Evolutionary conservation across 2,113 vertebrate genomes (phyloP).

Genomic region (Malurus elegans): DNA sequence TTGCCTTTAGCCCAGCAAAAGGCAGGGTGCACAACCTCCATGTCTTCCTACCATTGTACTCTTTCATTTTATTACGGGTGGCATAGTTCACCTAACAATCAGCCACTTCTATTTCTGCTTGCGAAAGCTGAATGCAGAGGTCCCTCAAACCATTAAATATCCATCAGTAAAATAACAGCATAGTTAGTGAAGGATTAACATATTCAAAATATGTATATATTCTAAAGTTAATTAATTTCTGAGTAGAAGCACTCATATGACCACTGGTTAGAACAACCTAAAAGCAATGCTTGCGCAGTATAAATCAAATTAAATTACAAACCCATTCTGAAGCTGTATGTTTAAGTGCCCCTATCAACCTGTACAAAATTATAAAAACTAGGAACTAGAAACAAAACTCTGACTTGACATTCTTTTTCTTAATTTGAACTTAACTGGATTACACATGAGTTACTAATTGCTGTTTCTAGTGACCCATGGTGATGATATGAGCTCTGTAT

Average conservation of each 20-base stretch:
- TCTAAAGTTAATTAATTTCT: constrained; percentile 35
- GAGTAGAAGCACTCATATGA: neutral
- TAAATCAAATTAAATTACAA: constrained; percentile 35
- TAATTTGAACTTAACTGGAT: constrained; percentile 69
- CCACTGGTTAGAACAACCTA: constrained; percentile 23
- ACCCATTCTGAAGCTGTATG: neutral
- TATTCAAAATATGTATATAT: constrained; percentile 1
- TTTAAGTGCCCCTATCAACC: constrained; percentile 50
- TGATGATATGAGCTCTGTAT: constrained; percentile 67
- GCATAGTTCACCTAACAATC: neutral
- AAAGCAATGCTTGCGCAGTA: neutral
- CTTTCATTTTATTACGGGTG: neutral
- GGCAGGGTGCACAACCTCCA: neutral
- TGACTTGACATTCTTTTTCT: constrained; percentile 52
- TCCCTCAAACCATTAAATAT: neutral
- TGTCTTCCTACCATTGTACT: neutral
- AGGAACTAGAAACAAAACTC: constrained; percentile 65
- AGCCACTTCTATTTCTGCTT: neutral
- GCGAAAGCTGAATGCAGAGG: neutral
- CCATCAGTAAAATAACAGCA: neutral
- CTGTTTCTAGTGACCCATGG: constrained; percentile 68
- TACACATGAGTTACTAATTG: constrained; percentile 74
- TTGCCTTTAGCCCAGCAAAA: neutral
- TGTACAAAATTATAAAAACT: constrained; percentile 50
- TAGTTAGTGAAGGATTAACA: constrained; percentile 15